Base-by-base conservation (phyloP, 1,140 invertebrate genomes). In the Heliothis subflexa region DNA sequence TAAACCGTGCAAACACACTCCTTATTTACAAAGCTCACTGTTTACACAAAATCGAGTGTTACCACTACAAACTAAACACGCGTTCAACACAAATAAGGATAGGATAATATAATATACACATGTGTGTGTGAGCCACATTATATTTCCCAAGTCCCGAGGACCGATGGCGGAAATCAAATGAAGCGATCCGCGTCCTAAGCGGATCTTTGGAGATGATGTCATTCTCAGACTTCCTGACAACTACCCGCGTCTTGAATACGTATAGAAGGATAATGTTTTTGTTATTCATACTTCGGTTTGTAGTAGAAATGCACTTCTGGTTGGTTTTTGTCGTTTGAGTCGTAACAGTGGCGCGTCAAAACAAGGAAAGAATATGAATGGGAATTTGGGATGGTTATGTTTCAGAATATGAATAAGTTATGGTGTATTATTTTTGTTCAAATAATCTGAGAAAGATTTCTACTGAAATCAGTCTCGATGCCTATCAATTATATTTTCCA, bases 151-250 rank as follows among this genome's bases (percentile, higher is more conserved):
- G 68, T 45, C 40, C 49, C 54, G n/a, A 54, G 40, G 52, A 73
- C 50, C 40, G 74, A 78, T 55, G 12, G 21, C 66, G 82, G 82
- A 81, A 83, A 83, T 83, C 82, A 83, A 83, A 78, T 79, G 82
- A 79, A 73, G 25, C 47, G 71, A 66, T 74, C 78, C 62, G 49
- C 70, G 74, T 72, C 49, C 76, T 78, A 59, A 71, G 49, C 57
- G 80, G 83, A 84, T 54, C 76, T 75, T 57, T 57, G 70, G 11
- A 78, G 78, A 82, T 80, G 83, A 84, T 72, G 80, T 81, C 82
- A 57, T 79, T 75, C 5, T 13, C 40, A 50, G 13, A 79, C 78
- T 80, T 78, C 75, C 81, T 61, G 75, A 25, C 21, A 64, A 75
- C 59, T 64, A 62, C 33, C 16, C 50, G 57, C 70, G 75, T 64